These are phyloP conservation scores for Thelaira solivaga DNA, from an alignment of 2,888 invertebrate genomes.

Conservation along the genomic window DNA sequence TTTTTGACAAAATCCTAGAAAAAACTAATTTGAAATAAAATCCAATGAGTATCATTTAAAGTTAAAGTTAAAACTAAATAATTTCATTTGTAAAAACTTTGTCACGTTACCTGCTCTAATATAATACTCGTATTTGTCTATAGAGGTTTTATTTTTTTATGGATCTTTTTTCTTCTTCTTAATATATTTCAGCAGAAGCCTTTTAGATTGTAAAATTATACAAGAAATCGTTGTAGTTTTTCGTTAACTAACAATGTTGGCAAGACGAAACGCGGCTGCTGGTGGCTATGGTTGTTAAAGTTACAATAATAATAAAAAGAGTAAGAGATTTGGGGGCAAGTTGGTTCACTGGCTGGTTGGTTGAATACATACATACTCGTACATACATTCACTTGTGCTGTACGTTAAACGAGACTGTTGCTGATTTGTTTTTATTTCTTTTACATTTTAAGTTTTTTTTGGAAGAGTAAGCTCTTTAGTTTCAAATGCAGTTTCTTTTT, in stretches of 20 bases:
- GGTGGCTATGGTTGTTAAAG: background rate
- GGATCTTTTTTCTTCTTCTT: too few species aligned
- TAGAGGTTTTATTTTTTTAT: slow-evolving; percentile 27
- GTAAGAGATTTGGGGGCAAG: slow-evolving; percentile 12
- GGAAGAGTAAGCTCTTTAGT: slow-evolving; percentile 22
- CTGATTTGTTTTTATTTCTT: slow-evolving; percentile 35
- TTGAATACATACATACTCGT: background rate
- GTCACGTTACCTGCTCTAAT: too few species aligned
- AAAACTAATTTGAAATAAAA: too few species aligned
- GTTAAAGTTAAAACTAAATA: too few species aligned
- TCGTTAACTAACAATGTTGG: slow-evolving; percentile 23
- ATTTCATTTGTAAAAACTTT: too few species aligned
- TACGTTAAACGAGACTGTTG: slow-evolving; percentile 51
- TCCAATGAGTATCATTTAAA: too few species aligned
- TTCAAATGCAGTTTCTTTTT: slow-evolving; percentile 43
- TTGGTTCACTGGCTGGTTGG: background rate
- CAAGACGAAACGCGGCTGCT: slow-evolving; percentile 12
- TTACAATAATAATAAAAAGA: background rate
- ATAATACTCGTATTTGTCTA: background rate
- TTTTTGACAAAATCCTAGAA: too few species aligned
- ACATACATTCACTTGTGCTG: slow-evolving; percentile 13
- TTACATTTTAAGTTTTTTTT: slow-evolving; percentile 37
- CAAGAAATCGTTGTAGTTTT: slow-evolving; percentile 42
- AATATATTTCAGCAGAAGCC: slow-evolving; percentile 46
- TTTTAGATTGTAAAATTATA: slow-evolving; percentile 56